phyloP scores from a whole-genome alignment of 2,113 vertebrate species.

The Pimephales promelas region DNA sequence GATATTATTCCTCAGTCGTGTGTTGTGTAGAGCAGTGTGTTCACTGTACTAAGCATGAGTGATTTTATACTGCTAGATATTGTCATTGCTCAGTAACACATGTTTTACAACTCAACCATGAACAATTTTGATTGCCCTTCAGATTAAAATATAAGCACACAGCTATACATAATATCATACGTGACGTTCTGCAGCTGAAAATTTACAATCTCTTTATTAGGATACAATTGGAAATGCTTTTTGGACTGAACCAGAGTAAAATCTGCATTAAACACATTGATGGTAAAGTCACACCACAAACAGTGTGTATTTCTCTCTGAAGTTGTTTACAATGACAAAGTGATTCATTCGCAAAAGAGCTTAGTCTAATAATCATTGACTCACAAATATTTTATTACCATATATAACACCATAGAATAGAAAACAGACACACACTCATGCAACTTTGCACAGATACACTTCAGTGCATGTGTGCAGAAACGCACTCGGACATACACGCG shows the following conservation, averaged over 20 bases:
- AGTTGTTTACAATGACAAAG: slow-evolving; percentile 15
- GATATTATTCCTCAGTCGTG: slow-evolving; percentile 57
- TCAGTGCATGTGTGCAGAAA: slow-evolving; percentile 22
- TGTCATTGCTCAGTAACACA: slow-evolving; percentile 62
- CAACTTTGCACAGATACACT: slow-evolving; percentile 36
- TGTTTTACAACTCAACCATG: slow-evolving; percentile 63
- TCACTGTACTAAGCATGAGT: slow-evolving; percentile 56
- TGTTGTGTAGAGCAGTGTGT: slow-evolving; percentile 53
- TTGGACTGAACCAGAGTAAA: not conserved
- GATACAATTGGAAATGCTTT: not conserved
- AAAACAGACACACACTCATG: slow-evolving; percentile 49
- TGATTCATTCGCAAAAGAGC: slow-evolving; percentile 11
- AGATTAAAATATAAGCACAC: slow-evolving; percentile 59
- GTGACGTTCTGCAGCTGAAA: slow-evolving; percentile 12
- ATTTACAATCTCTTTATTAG: slow-evolving; percentile 37
- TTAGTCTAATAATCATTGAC: slow-evolving; percentile 29
- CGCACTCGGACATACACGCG: slow-evolving; percentile 31
- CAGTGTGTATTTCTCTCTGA: slow-evolving; percentile 16
- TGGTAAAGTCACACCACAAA: slow-evolving; percentile 46
- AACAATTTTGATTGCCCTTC: slow-evolving; percentile 61
- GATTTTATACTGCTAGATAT: slow-evolving; percentile 60
- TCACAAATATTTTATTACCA: slow-evolving; percentile 38
- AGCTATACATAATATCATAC: slow-evolving; percentile 51
- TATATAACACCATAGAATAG: slow-evolving; percentile 37
- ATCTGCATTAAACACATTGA: slow-evolving; percentile 31